These are phyloP conservation scores for Hofmannophila pseudospretella DNA, from an alignment of 2,888 invertebrate species.

Conservation along the genomic window DNA sequence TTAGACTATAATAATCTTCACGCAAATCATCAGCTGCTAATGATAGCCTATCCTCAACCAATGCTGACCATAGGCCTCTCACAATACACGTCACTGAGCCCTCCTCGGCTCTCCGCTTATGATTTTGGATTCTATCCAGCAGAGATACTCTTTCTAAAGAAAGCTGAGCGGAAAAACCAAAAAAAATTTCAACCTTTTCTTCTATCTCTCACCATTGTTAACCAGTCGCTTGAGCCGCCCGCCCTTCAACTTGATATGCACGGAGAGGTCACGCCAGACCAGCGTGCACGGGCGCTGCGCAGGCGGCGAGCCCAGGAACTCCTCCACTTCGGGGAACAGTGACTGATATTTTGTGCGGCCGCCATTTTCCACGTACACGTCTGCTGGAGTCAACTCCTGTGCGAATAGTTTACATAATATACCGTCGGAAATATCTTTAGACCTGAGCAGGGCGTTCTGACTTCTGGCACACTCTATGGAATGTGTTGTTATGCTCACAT, in stretches of 20 bases:
- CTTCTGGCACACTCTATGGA: too few relatives aligned
- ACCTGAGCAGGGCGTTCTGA: too few relatives aligned
- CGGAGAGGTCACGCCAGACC: constrained; percentile 88
- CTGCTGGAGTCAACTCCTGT: constrained; percentile 39
- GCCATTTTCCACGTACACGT: constrained; percentile 28
- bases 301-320: constrained; percentile 72
- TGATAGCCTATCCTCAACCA: not conserved
- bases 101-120: too few relatives aligned
- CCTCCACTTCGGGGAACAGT: constrained; percentile 56
- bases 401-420: too few relatives aligned
- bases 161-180: too few relatives aligned
- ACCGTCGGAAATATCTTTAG: too few relatives aligned
- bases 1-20: too few relatives aligned
- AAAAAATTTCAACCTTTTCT: too few relatives aligned
- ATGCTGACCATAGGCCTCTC: not conserved
- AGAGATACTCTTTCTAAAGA: too few relatives aligned
- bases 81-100: not conserved
- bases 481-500: too few relatives aligned
- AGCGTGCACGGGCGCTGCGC: constrained; percentile 82
- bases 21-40: too few relatives aligned
- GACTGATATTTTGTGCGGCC: constrained; percentile 39
- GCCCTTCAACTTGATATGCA: constrained; percentile 77
- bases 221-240: constrained; percentile 83
- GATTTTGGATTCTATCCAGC: too few relatives aligned
- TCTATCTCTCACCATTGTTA: constrained; percentile 80